phyloP scores from a whole-genome alignment of 2,888 invertebrate species.

The Nematopogon swammerdamellus region DNA sequence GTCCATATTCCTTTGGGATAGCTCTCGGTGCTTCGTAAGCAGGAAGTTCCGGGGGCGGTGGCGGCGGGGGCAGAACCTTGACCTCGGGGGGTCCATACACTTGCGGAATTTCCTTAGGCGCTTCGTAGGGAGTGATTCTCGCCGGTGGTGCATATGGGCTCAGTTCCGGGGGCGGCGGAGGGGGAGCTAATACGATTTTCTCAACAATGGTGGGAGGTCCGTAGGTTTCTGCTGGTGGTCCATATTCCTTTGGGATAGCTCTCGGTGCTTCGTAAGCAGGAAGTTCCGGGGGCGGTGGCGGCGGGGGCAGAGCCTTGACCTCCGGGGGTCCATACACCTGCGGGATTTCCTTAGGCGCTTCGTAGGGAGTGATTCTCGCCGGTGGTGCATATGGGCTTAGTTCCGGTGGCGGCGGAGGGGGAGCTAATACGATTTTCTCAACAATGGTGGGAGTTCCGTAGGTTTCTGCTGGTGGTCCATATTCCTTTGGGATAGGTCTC shows the following conservation, averaged over 20 bases:
- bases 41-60: slow-evolving; percentile 15
- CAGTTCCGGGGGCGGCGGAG: too few relatives aligned
- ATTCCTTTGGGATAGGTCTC: slow-evolving; percentile 1
- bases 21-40: slow-evolving; percentile 21
- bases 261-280: slow-evolving; percentile 11
- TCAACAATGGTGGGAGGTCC: too few relatives aligned
- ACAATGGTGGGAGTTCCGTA: neutral
- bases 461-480: neutral
- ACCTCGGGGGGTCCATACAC: slow-evolving; percentile 8
- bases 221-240: too few relatives aligned
- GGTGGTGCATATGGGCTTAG: neutral
- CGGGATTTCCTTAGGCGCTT: too few relatives aligned
- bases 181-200: too few relatives aligned
- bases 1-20: slow-evolving; percentile 16
- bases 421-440: too few relatives aligned
- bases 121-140: too few relatives aligned
- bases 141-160: too few relatives aligned
- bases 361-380: neutral
- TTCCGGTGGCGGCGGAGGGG: too few relatives aligned
- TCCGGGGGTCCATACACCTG: too few relatives aligned
- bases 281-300: slow-evolving; percentile 13
- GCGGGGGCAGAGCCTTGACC: slow-evolving; percentile 14
- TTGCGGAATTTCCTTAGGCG: neutral
- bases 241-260: slow-evolving; percentile 11
- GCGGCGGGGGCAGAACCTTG: slow-evolving; percentile 33